phyloP scores from a whole-genome alignment of 2,113 vertebrate genomes.

The Euleptes europaea region DNA sequence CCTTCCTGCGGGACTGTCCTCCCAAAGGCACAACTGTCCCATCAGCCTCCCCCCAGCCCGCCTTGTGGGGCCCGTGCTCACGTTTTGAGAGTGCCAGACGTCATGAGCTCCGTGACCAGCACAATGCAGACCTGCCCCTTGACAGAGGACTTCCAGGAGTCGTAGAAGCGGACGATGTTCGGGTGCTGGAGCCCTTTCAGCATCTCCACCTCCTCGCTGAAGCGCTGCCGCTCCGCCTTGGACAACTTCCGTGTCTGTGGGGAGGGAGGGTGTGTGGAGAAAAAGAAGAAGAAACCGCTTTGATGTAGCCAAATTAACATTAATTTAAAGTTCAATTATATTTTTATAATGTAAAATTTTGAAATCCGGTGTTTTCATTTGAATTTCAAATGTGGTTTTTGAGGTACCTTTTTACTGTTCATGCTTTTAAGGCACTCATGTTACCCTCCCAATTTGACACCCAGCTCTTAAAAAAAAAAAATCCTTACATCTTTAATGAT shows the following conservation, averaged over 20 bases:
- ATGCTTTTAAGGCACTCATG: background rate
- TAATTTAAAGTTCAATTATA: background rate
- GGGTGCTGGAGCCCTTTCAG: slow-evolving; percentile 94
- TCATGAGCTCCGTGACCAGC: slow-evolving; percentile 96
- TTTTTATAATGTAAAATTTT: background rate
- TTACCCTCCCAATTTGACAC: background rate
- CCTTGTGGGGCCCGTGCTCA: slow-evolving; percentile 69
- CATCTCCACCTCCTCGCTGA: slow-evolving; percentile 95
- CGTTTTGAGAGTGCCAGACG: slow-evolving; percentile 95
- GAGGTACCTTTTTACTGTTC: background rate
- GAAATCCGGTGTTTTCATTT: background rate
- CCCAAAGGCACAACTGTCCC: background rate
- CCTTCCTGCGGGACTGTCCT: too few species aligned
- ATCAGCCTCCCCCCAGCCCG: background rate
- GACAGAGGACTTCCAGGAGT: slow-evolving; percentile 90
- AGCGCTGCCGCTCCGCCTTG: slow-evolving; percentile 85
- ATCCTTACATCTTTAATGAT: too few species aligned
- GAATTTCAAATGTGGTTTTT: background rate
- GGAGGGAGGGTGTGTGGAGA: background rate
- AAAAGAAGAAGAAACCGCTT: background rate
- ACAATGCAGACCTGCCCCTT: slow-evolving; percentile 89
- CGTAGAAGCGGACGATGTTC: slow-evolving; percentile 95
- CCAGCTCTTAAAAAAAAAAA: too few species aligned
- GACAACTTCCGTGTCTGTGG: slow-evolving; percentile 86
- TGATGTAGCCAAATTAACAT: background rate